Evolutionary conservation across 1,140 invertebrate species (phyloP), one percentile per base, ranked within the genome.

Genomic region (Nasonia vitripennis): DNA sequence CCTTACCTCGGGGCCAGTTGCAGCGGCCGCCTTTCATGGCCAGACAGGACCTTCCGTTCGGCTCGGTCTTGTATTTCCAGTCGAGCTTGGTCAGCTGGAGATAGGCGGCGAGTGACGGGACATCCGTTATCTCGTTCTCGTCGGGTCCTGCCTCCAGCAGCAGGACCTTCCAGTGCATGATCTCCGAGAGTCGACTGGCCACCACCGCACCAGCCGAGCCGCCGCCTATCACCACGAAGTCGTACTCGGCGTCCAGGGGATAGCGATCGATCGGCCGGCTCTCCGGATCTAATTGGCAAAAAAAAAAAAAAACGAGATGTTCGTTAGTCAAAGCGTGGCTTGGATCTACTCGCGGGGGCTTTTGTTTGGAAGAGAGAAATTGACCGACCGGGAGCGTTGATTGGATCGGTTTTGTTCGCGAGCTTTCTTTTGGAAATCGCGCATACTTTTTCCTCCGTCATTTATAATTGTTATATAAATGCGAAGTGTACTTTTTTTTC

Each of bases 151-250:
- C 98, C 94, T 99, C 98, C 34, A 99, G 91, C 1, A 99, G 93
- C 27, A 99, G 93, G 0, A 98, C 96, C 83, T 95, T 96, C 97
- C 97, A 97, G 73, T 95, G 93, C 9, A 95, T 92, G 17, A 97
- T 92, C 91, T 99, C 98, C 0, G 97, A 97, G 37, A 99, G 93
- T 14, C 98, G 95, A 89, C 95, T 98, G 0, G 98, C 98, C 1
- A 99, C 94, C 6, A 99, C 98, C 0, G 98, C 97, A 0, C 98
- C 98, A 0, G 98, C 97, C 0, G 98, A 98, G 2, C 98, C 98
- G 2, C 97, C 98, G 3, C 98, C 98, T 17, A 99, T 94, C 45
- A 98, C 94, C 1, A 98, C 94, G 88, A 98, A 98, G 89, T 98
- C 97, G 89, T 98, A 98, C 87, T 97, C 96, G 0, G 92, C 92